phyloP scores from a whole-genome alignment of 2,113 vertebrate genomes.

The Anoura caudifer region DNA sequence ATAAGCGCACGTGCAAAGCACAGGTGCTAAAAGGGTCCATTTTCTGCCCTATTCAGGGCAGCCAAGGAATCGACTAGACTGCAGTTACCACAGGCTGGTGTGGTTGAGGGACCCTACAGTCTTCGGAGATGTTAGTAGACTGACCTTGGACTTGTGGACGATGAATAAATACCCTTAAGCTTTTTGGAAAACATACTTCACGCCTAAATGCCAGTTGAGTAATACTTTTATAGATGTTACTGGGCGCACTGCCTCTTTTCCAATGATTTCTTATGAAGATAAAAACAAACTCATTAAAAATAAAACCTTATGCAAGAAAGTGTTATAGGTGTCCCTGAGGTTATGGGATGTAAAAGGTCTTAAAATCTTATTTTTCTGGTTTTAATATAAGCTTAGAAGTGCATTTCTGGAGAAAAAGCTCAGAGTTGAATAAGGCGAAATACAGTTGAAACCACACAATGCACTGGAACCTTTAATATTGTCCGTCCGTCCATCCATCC shows the following conservation, averaged over 20 bases:
- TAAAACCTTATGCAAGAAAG: not conserved
- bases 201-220: not conserved
- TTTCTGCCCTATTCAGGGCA: not conserved
- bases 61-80: not conserved
- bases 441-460: not conserved
- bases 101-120: not conserved
- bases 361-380: not conserved
- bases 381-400: conserved; percentile 10
- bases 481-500: not conserved
- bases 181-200: not conserved
- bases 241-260: not conserved
- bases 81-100: not conserved
- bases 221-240: not conserved
- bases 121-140: not conserved
- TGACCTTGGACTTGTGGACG: not conserved
- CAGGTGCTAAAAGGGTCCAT: not conserved
- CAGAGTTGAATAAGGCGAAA: not conserved
- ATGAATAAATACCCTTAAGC: not conserved
- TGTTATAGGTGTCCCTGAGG: not conserved
- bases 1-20: not conserved
- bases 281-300: not conserved
- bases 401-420: not conserved
- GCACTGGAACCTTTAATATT: not conserved
- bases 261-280: not conserved
- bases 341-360: not conserved